Evolutionary conservation across 2,888 invertebrate species (phyloP).

Genomic region (Polydrusus pterygomalis): DNA sequence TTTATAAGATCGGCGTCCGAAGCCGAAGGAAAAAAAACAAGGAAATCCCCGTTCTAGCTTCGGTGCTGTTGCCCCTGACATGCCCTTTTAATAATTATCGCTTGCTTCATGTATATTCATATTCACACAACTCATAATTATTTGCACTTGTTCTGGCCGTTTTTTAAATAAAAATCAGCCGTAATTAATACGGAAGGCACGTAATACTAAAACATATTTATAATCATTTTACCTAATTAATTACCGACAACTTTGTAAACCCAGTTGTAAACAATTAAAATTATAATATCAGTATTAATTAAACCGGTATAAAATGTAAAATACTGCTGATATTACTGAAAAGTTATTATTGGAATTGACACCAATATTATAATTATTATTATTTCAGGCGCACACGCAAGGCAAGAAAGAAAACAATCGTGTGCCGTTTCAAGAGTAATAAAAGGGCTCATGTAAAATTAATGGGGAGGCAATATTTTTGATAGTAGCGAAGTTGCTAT

Average conservation of each 20-base stretch:
- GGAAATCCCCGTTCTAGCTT: too few relatives aligned
- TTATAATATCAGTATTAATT: conserved; percentile 11
- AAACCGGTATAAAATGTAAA: background rate
- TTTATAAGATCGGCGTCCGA: too few relatives aligned
- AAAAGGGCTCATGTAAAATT: too few relatives aligned
- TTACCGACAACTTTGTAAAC: conserved; percentile 29
- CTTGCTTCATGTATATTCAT: too few relatives aligned
- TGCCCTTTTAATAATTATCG: background rate
- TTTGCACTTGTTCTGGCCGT: too few relatives aligned
- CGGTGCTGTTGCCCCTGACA: background rate
- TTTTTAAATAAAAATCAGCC: too few relatives aligned
- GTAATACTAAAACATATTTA: conserved; percentile 2
- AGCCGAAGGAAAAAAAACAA: too few relatives aligned
- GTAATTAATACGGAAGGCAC: background rate
- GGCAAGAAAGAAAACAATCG: background rate
- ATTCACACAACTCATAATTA: too few relatives aligned
- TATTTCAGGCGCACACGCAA: background rate
- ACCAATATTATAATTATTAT: too few relatives aligned
- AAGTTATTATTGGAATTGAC: too few relatives aligned
- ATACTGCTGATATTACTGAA: background rate
- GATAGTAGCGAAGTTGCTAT: too few relatives aligned
- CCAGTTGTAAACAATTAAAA: conserved; percentile 24
- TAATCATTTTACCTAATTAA: conserved; percentile 13
- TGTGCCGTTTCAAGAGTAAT: background rate
- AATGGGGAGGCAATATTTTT: too few relatives aligned